A percentile compares a stretch with the other conserved stretches of the same genome.
These are phyloP conservation scores for Acleris emargana DNA, from an alignment of 2,888 invertebrate genomes.

Conservation along the genomic window DNA sequence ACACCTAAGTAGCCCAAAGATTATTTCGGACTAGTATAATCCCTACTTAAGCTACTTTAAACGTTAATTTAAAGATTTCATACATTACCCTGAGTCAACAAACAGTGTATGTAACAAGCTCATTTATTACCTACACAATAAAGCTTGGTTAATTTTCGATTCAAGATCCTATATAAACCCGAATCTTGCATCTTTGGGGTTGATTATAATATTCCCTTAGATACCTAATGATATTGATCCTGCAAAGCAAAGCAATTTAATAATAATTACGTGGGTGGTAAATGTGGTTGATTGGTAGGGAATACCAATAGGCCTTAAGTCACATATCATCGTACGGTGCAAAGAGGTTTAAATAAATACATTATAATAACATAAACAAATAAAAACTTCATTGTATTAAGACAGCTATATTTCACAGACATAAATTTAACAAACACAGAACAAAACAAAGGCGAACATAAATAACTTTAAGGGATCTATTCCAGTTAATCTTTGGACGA, in stretches of 20 bases:
- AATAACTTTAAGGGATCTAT: no score
- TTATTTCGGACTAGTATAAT: constrained; percentile 1
- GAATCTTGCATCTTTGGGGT: constrained; percentile 58
- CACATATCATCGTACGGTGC: no score
- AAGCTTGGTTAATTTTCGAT: constrained; percentile 73
- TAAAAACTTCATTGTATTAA: no score
- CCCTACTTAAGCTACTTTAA: neutral
- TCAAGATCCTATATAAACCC: constrained; percentile 54
- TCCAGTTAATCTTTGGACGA: no score
- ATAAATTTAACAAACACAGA: no score
- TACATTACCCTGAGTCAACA: constrained; percentile 43
- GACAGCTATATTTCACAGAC: neutral
- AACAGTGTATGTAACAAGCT: constrained; percentile 74
- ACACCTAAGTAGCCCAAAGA: neutral
- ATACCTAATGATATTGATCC: constrained; percentile 30
- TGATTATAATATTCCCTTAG: constrained; percentile 50
- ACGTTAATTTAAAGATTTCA: constrained; percentile 7
- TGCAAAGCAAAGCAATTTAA: neutral
- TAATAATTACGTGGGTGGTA: neutral
- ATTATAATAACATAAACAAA: no score
- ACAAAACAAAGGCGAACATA: no score
- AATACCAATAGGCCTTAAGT: no score
- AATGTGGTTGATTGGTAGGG: no score
- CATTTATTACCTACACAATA: constrained; percentile 66
- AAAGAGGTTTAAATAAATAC: no score